Percentiles rank a stretch among this genome's conserved stretches.
These are phyloP conservation scores for Typhlichthys eigenmanni DNA, from an alignment of 2,797 vertebrate genomes.

Conservation along the genomic window DNA sequence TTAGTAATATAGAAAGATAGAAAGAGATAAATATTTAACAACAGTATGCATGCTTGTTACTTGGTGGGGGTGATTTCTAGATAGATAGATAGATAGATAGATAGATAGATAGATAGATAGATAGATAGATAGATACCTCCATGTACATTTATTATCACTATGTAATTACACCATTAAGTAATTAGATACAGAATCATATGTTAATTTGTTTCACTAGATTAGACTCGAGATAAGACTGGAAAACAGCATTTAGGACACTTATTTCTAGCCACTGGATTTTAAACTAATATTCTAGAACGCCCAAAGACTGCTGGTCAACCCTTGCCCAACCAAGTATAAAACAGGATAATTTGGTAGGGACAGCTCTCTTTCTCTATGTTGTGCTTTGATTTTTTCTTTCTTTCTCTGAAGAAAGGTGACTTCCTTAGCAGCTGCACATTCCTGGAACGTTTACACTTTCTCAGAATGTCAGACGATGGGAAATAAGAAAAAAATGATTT, in stretches of 20 bases:
- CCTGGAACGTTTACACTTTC: slow-evolving; percentile 5
- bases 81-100: not conserved
- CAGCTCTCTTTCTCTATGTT: no score
- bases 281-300: no score
- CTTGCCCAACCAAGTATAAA: no score
- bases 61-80: slow-evolving; percentile 33
- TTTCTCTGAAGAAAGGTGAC: not conserved
- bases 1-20: slow-evolving; percentile 49
- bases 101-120: not conserved
- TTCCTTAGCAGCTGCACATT: not conserved
- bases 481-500: slow-evolving; percentile 42
- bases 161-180: not conserved
- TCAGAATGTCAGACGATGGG: slow-evolving; percentile 25
- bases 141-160: not conserved
- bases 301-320: no score
- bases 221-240: no score
- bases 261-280: no score
- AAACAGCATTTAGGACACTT: no score
- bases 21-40: slow-evolving; percentile 67
- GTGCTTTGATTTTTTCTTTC: no score
- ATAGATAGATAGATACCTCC: not conserved
- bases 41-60: slow-evolving; percentile 53
- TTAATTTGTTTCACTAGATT: no score
- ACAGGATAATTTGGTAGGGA: no score
- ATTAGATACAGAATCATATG: not conserved